Base-by-base conservation (phyloP, 2,888 invertebrate species). In the Yponomeuta malinellus region DNA sequence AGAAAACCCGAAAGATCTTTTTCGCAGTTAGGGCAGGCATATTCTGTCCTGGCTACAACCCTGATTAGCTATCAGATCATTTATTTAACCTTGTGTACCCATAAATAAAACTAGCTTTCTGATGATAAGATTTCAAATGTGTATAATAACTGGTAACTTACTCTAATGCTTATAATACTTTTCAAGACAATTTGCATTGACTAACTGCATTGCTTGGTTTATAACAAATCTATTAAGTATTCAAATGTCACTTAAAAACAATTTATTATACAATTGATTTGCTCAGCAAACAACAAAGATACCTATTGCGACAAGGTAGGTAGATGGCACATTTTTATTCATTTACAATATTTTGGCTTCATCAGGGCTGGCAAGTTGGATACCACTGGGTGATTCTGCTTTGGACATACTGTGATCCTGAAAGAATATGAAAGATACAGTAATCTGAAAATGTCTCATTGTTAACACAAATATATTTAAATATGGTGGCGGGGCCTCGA, bases 401-500 rank as follows among this genome's bases (percentile, higher is more conserved):
- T 94, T 0, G 96, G 95, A 78, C 96, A 96, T 3, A 96, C 93
- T 12, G 94, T 95, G 70, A 95, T 93, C 52, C 95, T 95, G 90
- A 73, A 94, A 94, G 78, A 76, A 76, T 71, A 74, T 29, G 66
- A 43, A 68, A n/a, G 23, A n/a, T 68, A 37, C 10, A 59, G 4
- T 15, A 59, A 15, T 59, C 2, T 59, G 15, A 59, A 59, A 59
- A 12, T 12, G 52, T 59, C 52, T 59, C 15, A 59, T 59, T 12
- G 15, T 6, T 15, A 15, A 12, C 52, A 15, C 15, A 23, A 23
- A 23, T 23, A 23, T 12, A 59, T 12, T 15, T 59, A 12, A 3
- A 5, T 6, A 15, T 59, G 52, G 12, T 15, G 15, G 15, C 10
- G 43, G 43, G 43, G 8, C 1, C 43, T 33, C 43, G 43, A 5